Conservation (phyloP, 2,113 vertebrate species). For the Dendrocopos noguchii region DNA sequence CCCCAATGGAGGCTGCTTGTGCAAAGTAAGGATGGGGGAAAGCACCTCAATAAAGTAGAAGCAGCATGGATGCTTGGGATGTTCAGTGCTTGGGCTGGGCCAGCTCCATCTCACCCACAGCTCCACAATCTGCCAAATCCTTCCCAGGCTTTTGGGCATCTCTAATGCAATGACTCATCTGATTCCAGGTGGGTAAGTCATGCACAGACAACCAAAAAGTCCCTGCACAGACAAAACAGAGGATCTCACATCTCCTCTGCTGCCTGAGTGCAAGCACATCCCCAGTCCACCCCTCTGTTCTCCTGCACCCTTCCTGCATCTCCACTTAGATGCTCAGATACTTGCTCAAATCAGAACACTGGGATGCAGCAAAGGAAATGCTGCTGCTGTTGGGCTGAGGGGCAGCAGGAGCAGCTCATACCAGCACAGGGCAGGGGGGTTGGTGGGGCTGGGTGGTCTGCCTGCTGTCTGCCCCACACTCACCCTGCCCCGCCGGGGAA, state of each 20-base stretch:
- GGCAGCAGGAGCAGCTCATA: neutral
- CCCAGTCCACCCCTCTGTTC: neutral
- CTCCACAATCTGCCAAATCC: neutral
- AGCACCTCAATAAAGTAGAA: neutral
- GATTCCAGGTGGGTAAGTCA: neutral
- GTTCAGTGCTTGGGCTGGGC: neutral
- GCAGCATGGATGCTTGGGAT: neutral
- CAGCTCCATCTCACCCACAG: neutral
- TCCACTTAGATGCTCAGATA: neutral
- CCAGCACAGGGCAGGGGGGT: fast-evolving
- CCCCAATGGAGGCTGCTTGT: neutral
- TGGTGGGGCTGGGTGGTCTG: neutral
- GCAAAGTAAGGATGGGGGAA: neutral
- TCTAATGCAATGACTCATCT: neutral
- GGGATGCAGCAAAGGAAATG: fast-evolving
- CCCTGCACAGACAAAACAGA: neutral
- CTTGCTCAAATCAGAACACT: neutral
- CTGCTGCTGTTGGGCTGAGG: neutral
- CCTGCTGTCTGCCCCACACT: neutral
- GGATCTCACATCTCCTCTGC: neutral
- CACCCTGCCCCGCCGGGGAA: neutral
- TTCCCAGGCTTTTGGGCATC: neutral
- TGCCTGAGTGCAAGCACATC: neutral
- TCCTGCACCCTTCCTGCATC: neutral
- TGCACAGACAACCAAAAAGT: neutral